These are phyloP conservation scores for Eueremaeus valkanovi DNA, from an alignment of 2,888 invertebrate genomes.

Conservation along the genomic window DNA sequence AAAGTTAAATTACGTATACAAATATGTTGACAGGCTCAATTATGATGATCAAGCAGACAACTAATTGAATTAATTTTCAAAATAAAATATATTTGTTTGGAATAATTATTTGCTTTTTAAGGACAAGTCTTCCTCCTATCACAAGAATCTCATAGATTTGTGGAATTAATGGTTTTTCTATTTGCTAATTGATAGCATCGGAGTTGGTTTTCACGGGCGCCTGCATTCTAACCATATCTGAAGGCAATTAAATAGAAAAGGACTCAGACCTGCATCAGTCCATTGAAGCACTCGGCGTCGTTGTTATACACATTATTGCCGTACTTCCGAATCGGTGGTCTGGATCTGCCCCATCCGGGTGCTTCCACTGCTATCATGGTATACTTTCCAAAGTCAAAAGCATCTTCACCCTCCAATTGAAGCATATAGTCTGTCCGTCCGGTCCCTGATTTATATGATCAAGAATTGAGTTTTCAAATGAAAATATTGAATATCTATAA, in stretches of 20 bases:
- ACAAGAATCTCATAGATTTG: no score
- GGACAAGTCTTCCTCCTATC: no score
- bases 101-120: no score
- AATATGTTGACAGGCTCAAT: no score
- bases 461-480: neutral
- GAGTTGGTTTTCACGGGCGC: neutral
- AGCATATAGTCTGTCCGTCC: neutral
- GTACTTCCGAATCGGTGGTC: slow-evolving; percentile 15
- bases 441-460: neutral
- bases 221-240: neutral
- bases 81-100: no score
- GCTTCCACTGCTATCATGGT: slow-evolving; percentile 25
- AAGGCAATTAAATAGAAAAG: neutral
- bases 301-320: neutral
- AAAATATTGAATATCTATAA: no score
- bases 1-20: no score
- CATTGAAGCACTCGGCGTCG: slow-evolving; percentile 27
- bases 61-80: no score
- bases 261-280: slow-evolving; percentile 27
- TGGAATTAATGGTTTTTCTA: no score
- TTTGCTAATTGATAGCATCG: neutral
- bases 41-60: no score
- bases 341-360: slow-evolving; percentile 37
- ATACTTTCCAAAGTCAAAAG: slow-evolving; percentile 10
- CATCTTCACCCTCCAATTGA: neutral